phyloP scores from a whole-genome alignment of 2,113 vertebrate species.

The Pachyramphus minor region DNA sequence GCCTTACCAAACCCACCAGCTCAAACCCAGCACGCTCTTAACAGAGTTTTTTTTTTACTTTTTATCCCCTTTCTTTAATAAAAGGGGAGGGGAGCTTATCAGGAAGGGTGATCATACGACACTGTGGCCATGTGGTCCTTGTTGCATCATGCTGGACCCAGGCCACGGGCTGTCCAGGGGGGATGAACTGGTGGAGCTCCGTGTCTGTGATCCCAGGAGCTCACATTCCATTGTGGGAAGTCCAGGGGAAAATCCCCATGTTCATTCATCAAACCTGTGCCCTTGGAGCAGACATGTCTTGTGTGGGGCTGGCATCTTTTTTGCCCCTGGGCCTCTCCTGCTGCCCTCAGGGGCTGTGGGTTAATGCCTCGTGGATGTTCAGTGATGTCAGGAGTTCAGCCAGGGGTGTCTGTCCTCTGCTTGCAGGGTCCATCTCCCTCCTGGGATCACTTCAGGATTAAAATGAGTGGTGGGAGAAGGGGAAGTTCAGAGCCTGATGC shows the following conservation, averaged over 20 bases:
- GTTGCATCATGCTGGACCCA: background rate
- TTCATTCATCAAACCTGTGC: accelerated
- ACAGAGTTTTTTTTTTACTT: background rate
- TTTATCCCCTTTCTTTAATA: accelerated
- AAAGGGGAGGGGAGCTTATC: no score
- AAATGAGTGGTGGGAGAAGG: accelerated
- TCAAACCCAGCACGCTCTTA: accelerated
- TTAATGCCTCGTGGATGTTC: accelerated
- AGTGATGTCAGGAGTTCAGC: accelerated
- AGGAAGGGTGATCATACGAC: accelerated
- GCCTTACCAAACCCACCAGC: background rate
- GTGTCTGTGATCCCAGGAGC: accelerated
- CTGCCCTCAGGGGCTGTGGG: accelerated
- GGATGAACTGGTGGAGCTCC: background rate
- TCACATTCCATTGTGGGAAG: accelerated
- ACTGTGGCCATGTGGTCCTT: accelerated
- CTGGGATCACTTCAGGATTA: background rate
- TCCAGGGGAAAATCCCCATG: background rate
- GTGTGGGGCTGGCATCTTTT: background rate
- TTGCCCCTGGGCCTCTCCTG: no score
- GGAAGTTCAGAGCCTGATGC: background rate
- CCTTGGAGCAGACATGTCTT: accelerated
- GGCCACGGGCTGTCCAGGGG: background rate
- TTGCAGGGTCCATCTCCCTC: background rate
- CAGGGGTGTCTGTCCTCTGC: background rate